phyloP scores from a whole-genome alignment of 2,113 vertebrate species.

The Lasiurus borealis region DNA sequence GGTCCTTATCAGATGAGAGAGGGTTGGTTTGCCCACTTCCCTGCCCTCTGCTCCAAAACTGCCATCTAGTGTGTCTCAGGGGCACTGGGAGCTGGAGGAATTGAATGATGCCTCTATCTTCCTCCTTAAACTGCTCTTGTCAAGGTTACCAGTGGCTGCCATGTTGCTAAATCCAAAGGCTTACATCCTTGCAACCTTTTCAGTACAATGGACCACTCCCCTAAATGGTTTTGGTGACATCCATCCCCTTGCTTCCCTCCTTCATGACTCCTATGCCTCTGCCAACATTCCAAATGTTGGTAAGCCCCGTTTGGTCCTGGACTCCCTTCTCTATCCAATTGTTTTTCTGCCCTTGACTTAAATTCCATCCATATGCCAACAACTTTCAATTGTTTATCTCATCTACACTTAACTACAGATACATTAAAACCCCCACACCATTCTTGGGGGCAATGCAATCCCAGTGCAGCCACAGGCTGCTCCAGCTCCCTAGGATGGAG shows the following conservation, averaged over 20 bases:
- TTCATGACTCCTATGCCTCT: neutral
- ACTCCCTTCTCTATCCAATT: neutral
- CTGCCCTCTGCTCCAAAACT: neutral
- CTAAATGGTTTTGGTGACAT: neutral
- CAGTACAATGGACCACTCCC: neutral
- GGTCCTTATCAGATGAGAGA: neutral
- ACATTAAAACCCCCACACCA: neutral
- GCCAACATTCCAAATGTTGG: neutral
- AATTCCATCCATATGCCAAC: neutral
- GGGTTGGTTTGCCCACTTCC: neutral
- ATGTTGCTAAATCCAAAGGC: neutral
- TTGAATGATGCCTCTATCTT: neutral
- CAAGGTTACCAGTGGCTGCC: neutral
- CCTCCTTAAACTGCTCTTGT: neutral
- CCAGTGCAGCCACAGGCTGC: neutral
- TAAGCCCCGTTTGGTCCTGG: neutral
- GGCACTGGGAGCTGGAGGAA: neutral
- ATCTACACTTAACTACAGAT: neutral
- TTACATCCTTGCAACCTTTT: neutral
- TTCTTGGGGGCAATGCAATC: neutral
- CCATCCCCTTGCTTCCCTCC: neutral
- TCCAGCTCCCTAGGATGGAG: neutral
- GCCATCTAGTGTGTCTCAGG: neutral
- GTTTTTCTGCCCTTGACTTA: neutral
- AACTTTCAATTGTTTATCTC: neutral